Base-by-base conservation (phyloP, 2,888 invertebrate genomes). In the Cerceris ruficornis region DNA sequence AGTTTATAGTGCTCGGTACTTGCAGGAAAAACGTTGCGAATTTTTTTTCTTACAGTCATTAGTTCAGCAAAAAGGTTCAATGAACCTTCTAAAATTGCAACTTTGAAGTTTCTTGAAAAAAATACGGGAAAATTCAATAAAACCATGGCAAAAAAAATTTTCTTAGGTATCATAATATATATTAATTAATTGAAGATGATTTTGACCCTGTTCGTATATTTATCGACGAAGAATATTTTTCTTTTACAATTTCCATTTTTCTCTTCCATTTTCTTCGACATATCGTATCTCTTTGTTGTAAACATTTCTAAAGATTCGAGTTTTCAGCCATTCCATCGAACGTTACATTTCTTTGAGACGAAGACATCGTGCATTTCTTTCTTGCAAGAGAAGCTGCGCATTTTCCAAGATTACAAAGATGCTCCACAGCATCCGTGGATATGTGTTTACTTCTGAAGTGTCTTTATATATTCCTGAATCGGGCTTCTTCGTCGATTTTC, bases 351-450 rank as follows among this genome's bases (percentile, higher is more conserved):
- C 55, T 55, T 54, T 13, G 15, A 52, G 52, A 13, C 65, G 52
- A 13, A 15, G 15, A 14, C 8, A 0, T 54, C 54, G 65, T 28
- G 7, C 55, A 43, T 55, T n/a, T 17, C 1, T 50, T 13, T 13
- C 2, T 28, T 17, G 41, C 39, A 7, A 14, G 43, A 54, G 15
- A 54, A 17, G n/a, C 42, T 7, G 57, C 13, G 54, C 15, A 62
- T 52, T 62, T 50, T 39, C 62, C 28, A 52, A 50, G 62, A 62
- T 62, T 50, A 49, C 62, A 39, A 62, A 62, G 62, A 62, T 62
- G 62, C 50, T 28, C 49, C 6, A 17, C 14, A 0, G 8, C 17
- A 39, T 49, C 49, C 62, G 50, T 39, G 6, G 62, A 9, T 39
- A 46, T 13, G 14, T 50, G 62, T 52, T 52, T 62, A 15, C 50